phyloP scores from a whole-genome alignment of 2,113 vertebrate genomes.

The Trogon surrucura region DNA sequence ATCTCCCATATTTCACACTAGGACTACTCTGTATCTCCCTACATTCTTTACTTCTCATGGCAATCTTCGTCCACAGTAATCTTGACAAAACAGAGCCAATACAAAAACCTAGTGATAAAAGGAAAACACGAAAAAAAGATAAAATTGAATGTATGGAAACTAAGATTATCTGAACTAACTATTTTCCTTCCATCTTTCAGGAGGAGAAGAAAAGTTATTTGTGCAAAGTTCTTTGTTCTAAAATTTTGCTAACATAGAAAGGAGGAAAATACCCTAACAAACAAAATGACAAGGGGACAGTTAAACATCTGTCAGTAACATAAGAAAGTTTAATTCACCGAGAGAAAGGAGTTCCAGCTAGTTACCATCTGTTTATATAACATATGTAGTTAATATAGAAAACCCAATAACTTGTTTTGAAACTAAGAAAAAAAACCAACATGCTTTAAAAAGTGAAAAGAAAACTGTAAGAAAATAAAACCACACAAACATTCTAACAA shows the following conservation, averaged over 20 bases:
- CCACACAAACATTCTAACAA: neutral
- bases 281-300: neutral
- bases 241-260: neutral
- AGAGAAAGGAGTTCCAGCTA: neutral
- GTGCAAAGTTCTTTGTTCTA: accelerated
- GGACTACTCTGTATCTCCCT: accelerated
- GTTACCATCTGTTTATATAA: neutral
- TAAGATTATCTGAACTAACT: neutral
- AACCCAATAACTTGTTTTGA: neutral
- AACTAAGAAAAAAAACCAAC: neutral
- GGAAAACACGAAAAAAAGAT: neutral
- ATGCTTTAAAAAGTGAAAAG: neutral
- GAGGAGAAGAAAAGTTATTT: neutral
- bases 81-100: neutral
- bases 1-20: neutral
- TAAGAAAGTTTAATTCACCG: neutral
- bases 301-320: neutral
- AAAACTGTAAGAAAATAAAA: neutral
- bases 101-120: neutral
- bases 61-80: neutral
- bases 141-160: neutral
- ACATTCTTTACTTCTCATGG: neutral
- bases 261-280: neutral
- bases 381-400: neutral
- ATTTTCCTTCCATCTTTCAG: neutral